Evolutionary conservation across 2,113 vertebrate genomes (phyloP), one percentile per base, ranked within the genome.

Genomic region (Alouatta palliata): DNA sequence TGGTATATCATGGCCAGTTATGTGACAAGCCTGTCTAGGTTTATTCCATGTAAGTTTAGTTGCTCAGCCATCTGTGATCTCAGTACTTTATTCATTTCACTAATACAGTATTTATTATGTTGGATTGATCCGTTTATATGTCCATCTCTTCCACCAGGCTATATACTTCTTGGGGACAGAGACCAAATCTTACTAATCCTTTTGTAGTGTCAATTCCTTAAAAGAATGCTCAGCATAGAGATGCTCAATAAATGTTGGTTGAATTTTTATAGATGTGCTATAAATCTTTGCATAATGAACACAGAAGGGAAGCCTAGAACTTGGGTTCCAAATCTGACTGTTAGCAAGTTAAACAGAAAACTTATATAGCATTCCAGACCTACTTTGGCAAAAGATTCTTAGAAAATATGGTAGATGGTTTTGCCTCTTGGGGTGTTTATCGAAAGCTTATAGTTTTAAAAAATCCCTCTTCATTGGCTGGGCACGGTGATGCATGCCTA

Each of bases 271-370:
- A 56, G 35, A 64, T 40, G 30, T 79, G n/a, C 52, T 80, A 2
- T 93, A 75, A 83, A 43, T 52, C n/a, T 84, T 88, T 95, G 30
- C 37, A 25, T 32, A 23, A 58, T 52, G 37, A 83, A 92, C 58
- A 79, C 21, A 76, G 87, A 87, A 87, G 81, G 54, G 47, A 94
- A 91, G 84, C 75, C 21, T 94, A 71, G 56, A 71, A 56, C n/a
- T 93, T 85, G 27, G 16, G 8, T 77, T 81, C 47, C 35, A 54
- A 56, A 52, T 94, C n/a, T 81, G 47, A 73, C 66, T 90, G 20
- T 75, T 75, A 81, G 27, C 87, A 19, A 96, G 1, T 66, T 92
- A 76, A 90, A 68, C 47, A 23, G 82, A 90, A 66, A 43, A 61
- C 87, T 77, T 77, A 12, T 45, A 54, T n/a, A 66, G 9, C 25